Evolutionary conservation across 2,888 invertebrate genomes (phyloP).

Genomic region (Zeuzera pyrina): DNA sequence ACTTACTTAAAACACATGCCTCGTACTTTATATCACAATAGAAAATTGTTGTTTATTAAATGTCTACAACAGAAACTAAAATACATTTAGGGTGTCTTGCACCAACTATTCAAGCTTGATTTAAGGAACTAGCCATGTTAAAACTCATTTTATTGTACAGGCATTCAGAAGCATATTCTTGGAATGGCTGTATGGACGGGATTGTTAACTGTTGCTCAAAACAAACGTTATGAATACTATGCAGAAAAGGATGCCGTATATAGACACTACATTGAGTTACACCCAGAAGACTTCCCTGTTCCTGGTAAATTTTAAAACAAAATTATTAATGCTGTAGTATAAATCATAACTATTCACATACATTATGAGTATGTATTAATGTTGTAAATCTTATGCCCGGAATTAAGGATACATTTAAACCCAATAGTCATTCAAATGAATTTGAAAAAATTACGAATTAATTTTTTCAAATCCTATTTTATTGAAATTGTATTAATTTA

Average conservation of each 20-base stretch:
- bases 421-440: too few species aligned
- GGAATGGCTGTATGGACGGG: constrained; percentile 29
- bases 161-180: constrained; percentile 53
- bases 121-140: constrained; percentile 10
- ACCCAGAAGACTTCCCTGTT: constrained; percentile 82
- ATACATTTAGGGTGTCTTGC: too few species aligned
- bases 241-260: constrained; percentile 82
- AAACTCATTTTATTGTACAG: constrained; percentile 27
- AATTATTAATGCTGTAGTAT: not conserved
- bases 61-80: too few species aligned
- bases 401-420: too few species aligned
- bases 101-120: too few species aligned
- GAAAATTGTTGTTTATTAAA: too few species aligned
- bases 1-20: too few species aligned
- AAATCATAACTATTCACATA: not conserved
- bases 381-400: too few species aligned
- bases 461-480: too few species aligned
- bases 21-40: too few species aligned
- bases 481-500: too few species aligned
- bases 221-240: constrained; percentile 64
- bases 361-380: constrained; percentile 8
- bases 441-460: too few species aligned
- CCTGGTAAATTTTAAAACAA: constrained; percentile 64
- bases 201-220: constrained; percentile 50
- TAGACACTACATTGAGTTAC: constrained; percentile 80